A percentile compares a stretch with the other conserved stretches of the same genome.
Evolutionary conservation across 2,113 vertebrate genomes (phyloP).

Genomic region (Pycnonotus jocosus): DNA sequence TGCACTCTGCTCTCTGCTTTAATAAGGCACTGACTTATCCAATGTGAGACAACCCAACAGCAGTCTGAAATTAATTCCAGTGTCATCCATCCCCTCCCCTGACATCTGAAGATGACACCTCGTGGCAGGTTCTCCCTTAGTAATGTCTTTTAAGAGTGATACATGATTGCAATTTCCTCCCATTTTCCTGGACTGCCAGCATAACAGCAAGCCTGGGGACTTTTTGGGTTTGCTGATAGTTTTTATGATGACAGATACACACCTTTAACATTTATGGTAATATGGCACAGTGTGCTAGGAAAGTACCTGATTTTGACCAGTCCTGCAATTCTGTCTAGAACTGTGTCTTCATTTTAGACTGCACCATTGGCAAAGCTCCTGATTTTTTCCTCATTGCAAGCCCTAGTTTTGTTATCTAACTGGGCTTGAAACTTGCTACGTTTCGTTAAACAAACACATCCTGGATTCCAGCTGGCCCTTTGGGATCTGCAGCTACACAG

Average conservation of each 20-base stretch:
- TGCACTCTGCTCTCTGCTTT: neutral
- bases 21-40: neutral
- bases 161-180: neutral
- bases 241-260: neutral
- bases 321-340: neutral
- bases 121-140: neutral
- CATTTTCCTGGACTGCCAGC: neutral
- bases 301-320: neutral
- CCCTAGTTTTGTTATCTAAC: neutral
- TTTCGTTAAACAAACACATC: neutral
- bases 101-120: neutral
- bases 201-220: neutral
- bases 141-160: slow-evolving; percentile 21
- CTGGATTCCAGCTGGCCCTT: neutral
- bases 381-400: neutral
- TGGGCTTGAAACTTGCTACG: neutral
- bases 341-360: neutral
- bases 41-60: neutral
- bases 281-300: neutral
- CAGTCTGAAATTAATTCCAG: neutral
- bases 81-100: neutral
- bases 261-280: neutral
- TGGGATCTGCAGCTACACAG: neutral
- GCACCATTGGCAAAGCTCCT: neutral
- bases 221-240: neutral